Base-by-base conservation (phyloP, 64 coral and sea anemone species). In the Actinia tenebrosa region DNA sequence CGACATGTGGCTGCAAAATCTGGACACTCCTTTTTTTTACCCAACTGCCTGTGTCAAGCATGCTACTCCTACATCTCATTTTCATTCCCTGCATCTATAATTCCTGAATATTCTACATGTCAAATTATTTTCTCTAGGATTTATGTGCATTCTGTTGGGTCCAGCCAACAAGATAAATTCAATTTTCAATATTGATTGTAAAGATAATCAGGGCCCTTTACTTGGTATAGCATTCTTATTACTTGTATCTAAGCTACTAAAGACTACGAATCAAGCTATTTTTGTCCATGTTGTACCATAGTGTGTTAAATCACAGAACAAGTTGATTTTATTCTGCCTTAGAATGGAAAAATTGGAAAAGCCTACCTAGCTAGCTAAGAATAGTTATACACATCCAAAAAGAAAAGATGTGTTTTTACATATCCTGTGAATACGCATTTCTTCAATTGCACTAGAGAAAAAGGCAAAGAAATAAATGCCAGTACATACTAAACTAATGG, bases 311-410 rank as follows among this genome's bases (percentile, higher is more conserved):
- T 75, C 10, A 26, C 69, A 75, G 69, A 75, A 75, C 25, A 15
- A 66, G 17, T 22, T 20, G 20, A 66, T 7, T 5, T 30, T 11
- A 75, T 75, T 75, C 69, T 75, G 69, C 69, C 5, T 14, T 66
- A 23, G 20, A 66, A 75, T 17, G 17, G 80, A 83, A 44, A 83
- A 83, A 83, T 83, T 83, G 80, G 44, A 83, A 83, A 83, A 83
- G 80, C 80, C 80, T 83, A 83, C 80, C 80, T 83, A 83, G 54
- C 18, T 83, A 83, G 54, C 18, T 83, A 83, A 53, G 16, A 18
- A 83, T 58, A 53, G 30, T 83, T 83, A 52, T 13, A 53, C 45
- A 83, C 54, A 83, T 83, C 54, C 14, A 46, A 66, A 66, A 66
- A 9, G 19, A 66, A 66, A 16, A 15, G 60, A 66, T 66, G 63